phyloP scores from a whole-genome alignment of 2,888 invertebrate species.

The Acrocera orbiculus region DNA sequence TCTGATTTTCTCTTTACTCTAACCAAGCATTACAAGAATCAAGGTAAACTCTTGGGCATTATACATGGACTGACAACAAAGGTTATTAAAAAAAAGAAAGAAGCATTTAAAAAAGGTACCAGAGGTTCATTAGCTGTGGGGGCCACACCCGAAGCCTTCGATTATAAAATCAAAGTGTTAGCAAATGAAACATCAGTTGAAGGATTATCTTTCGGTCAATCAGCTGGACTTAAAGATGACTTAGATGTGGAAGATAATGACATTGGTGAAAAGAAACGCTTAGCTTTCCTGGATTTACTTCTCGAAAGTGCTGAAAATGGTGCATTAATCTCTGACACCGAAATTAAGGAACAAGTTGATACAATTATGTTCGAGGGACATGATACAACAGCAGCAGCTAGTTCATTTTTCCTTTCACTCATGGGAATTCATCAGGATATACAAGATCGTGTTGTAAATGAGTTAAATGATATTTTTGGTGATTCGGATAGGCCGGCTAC shows the following conservation, averaged over 20 bases:
- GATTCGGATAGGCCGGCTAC: conserved; percentile 58
- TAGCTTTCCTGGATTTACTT: conserved; percentile 75
- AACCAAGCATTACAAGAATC: conserved; percentile 54
- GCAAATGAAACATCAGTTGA: conserved; percentile 33
- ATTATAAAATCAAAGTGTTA: conserved; percentile 12
- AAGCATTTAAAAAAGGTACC: conserved; percentile 49
- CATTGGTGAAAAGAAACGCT: conserved; percentile 61
- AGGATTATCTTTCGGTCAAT: conserved; percentile 53
- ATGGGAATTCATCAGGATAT: conserved; percentile 58
- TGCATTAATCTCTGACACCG: conserved; percentile 51
- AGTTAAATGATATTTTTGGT: conserved; percentile 57
- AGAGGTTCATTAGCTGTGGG: conserved; percentile 30
- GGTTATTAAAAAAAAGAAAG: conserved; percentile 60
- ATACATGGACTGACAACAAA: conserved; percentile 69
- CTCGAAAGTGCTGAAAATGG: conserved; percentile 61
- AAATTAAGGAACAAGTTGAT: conserved; percentile 69
- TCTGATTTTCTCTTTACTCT: conserved; percentile 61
- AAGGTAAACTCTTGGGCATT: conserved; percentile 52
- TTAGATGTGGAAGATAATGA: conserved; percentile 61
- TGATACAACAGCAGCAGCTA: conserved; percentile 66
- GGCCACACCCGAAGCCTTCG: conserved; percentile 12
- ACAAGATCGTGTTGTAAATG: conserved; percentile 53
- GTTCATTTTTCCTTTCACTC: conserved; percentile 62
- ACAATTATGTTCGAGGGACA: conserved; percentile 80
- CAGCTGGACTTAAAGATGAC: conserved; percentile 58